phyloP scores from a whole-genome alignment of 35 echinoderm and acorn worm genomes.

The Apostichopus californicus region DNA sequence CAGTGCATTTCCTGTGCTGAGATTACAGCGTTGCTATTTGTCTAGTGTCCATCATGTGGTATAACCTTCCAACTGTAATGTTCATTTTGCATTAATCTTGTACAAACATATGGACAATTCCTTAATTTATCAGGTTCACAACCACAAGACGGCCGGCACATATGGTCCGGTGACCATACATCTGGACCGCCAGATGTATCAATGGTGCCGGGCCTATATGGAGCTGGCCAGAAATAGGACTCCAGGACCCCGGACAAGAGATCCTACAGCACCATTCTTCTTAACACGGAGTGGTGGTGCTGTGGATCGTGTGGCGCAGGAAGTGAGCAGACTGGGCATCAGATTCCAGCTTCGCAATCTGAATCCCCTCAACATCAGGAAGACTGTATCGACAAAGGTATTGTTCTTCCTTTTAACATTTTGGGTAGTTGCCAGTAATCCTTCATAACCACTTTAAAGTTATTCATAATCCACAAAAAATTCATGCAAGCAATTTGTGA shows the following conservation, averaged over 20 bases:
- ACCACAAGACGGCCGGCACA: background rate
- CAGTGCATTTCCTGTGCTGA: too few species aligned
- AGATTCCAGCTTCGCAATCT: background rate
- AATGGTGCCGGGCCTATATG: background rate
- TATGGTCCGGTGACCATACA: background rate
- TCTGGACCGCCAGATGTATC: background rate
- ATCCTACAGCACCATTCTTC: slow-evolving; percentile 17
- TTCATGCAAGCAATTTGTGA: too few species aligned
- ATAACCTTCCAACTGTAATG: too few species aligned
- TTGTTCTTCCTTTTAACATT: too few species aligned
- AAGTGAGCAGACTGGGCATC: background rate
- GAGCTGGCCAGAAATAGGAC: background rate
- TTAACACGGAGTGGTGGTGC: background rate
- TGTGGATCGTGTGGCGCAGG: slow-evolving; percentile 6
- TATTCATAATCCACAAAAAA: too few species aligned
- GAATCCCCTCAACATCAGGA: background rate
- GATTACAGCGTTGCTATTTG: too few species aligned
- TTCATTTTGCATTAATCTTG: too few species aligned
- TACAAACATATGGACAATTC: too few species aligned
- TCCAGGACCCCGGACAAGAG: background rate
- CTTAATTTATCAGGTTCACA: background rate
- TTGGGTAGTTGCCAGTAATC: too few species aligned
- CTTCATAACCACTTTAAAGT: too few species aligned
- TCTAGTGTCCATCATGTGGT: too few species aligned
- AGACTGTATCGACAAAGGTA: background rate